A percentile compares a stretch with the other conserved stretches of the same genome.
These are phyloP conservation scores for Philopedon plagiatum DNA, from an alignment of 2,888 invertebrate genomes.

Conservation along the genomic window DNA sequence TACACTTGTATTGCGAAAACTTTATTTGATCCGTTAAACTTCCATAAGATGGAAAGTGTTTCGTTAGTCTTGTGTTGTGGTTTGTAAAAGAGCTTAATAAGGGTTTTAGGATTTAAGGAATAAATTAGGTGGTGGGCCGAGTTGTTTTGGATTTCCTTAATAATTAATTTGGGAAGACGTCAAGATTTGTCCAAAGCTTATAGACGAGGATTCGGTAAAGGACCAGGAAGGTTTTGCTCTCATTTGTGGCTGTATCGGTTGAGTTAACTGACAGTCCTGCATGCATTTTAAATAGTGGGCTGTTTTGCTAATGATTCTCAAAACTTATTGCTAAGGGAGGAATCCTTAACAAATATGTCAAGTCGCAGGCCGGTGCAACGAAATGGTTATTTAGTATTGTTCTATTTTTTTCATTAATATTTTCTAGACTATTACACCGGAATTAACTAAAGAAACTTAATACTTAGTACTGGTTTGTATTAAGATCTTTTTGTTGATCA, in stretches of 20 bases:
- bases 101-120: constrained; percentile 41
- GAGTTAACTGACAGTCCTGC: neutral
- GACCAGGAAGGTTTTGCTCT: neutral
- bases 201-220: neutral
- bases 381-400: too few relatives aligned
- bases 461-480: too few relatives aligned
- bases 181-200: constrained; percentile 23
- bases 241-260: neutral
- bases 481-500: too few relatives aligned
- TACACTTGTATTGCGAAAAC: constrained; percentile 20
- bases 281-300: neutral
- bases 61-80: constrained; percentile 37
- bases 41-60: constrained; percentile 33
- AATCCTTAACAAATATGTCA: too few relatives aligned
- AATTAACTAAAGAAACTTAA: too few relatives aligned
- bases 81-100: constrained; percentile 49
- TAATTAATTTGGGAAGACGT: constrained; percentile 42
- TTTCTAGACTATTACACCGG: too few relatives aligned
- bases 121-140: constrained; percentile 32
- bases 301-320: neutral
- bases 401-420: too few relatives aligned
- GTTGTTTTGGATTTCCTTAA: constrained; percentile 41
- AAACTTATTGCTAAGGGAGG: too few relatives aligned
- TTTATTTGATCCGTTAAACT: constrained; percentile 12
- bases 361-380: too few relatives aligned